A percentile compares a stretch with the other conserved stretches of the same genome.
Conservation (phyloP, 1,140 invertebrate species). For the Popillia japonica region DNA sequence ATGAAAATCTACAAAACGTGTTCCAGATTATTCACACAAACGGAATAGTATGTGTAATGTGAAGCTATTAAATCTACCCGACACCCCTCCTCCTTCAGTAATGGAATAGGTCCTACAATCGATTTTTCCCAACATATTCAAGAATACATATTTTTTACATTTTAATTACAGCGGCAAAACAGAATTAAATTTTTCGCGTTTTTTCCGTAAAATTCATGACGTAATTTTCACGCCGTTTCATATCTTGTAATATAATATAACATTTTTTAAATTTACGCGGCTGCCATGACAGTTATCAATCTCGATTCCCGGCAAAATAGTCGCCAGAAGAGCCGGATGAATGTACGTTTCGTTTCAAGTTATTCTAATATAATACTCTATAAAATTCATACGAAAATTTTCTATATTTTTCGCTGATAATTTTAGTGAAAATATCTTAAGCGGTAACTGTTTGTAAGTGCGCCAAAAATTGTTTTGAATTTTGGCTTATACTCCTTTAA, state of each 20-base stretch:
- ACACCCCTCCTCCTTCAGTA: not conserved
- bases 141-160: slow-evolving; percentile 8
- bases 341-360: slow-evolving; percentile 27
- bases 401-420: slow-evolving; percentile 41
- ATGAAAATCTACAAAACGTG: slow-evolving; percentile 8
- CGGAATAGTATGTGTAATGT: not conserved
- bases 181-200: not conserved
- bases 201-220: not conserved
- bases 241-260: not conserved
- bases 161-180: not conserved
- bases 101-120: not conserved
- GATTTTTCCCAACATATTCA: slow-evolving; percentile 15
- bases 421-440: slow-evolving; percentile 40
- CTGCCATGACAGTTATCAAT: slow-evolving; percentile 51
- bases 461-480: slow-evolving; percentile 24
- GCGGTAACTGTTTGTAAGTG: slow-evolving; percentile 20
- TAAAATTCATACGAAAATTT: slow-evolving; percentile 43
- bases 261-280: slow-evolving; percentile 46
- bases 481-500: slow-evolving; percentile 37
- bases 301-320: slow-evolving; percentile 49
- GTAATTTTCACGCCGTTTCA: not conserved
- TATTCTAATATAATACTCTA: slow-evolving; percentile 8
- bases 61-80: slow-evolving; percentile 10
- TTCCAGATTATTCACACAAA: slow-evolving; percentile 7
- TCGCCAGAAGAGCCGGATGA: slow-evolving; percentile 22